A percentile compares a stretch with the other conserved stretches of the same genome.
These are phyloP conservation scores for Otus sunia DNA, from an alignment of 2,113 vertebrate genomes.

Conservation along the genomic window DNA sequence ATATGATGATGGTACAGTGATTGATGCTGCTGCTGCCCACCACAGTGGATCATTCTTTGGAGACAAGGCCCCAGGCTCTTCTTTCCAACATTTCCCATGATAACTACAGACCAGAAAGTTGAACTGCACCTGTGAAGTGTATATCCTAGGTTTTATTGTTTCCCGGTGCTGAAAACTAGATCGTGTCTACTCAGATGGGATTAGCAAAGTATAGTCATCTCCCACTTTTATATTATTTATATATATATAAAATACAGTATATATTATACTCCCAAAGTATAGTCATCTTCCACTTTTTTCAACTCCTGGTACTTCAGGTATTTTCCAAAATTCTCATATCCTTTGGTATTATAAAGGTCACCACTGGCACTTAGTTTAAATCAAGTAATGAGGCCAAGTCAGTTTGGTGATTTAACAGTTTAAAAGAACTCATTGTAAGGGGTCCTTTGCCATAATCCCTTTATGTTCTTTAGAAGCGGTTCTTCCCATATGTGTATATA, in stretches of 20 bases:
- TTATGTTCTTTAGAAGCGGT: neutral
- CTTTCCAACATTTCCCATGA: neutral
- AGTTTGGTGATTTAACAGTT: neutral
- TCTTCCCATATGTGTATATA: neutral
- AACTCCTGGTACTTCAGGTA: neutral
- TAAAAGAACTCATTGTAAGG: neutral
- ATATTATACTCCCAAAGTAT: neutral
- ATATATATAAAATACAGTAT: too few species aligned
- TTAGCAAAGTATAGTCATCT: neutral
- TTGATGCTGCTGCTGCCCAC: neutral
- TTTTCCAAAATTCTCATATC: neutral
- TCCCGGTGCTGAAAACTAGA: neutral
- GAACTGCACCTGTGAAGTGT: neutral
- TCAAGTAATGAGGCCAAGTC: neutral
- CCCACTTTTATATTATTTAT: neutral
- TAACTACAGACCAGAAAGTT: neutral
- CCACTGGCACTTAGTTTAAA: neutral
- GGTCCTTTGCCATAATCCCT: neutral
- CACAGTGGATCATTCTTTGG: neutral
- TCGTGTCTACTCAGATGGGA: neutral
- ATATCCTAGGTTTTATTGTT: neutral
- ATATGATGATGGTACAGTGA: neutral
- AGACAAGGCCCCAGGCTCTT: neutral
- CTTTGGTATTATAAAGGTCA: neutral
- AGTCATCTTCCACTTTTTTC: neutral